Base-by-base conservation (phyloP, 1,140 invertebrate species). In the Bombus sylvicola region DNA sequence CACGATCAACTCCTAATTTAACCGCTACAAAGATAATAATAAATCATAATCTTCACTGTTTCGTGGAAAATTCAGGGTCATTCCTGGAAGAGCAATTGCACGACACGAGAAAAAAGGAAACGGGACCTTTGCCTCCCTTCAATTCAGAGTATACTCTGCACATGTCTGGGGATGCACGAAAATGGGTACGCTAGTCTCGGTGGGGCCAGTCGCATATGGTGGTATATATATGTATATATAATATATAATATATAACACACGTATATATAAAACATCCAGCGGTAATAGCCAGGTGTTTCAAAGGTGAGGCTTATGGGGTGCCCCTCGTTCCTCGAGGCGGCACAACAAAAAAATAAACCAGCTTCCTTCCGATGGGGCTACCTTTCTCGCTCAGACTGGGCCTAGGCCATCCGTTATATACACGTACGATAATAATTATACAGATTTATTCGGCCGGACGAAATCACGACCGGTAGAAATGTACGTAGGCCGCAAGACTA, bases 111-210 rank as follows among this genome's bases (percentile, higher is more conserved):
- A 47, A 87, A 81, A 73, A 83, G 57, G 41, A 53, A 81, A 71
- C 71, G 34, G 83, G 81, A 68, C 69, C 66, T 59, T 81, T 64
- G 39, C 87, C 73, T 79, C 68, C 31, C 66, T 10, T 68, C 66
- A 1, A 34, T 13, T 31, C 62, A 59, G 80, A 59, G 64, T 84
- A 66, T 82, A 87, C 62, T 83, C 37, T 88, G 85, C 91, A 93
- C 91, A 93, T 92, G 90, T 89, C 86, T 89, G 84, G 69, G 91
- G 92, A 93, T 89, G 90, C 87, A 87, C 90, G 88, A 93, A 94
- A 94, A 93, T 95, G 93, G 93, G 93, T 94, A 93, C 92, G 92
- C 92, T 93, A 94, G 94, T 95, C 94, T 92, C 94, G 93, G 94
- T 94, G 94, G 94, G 94, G 94, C 93, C 93, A 87, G 80, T 90